Evolutionary conservation across 2,888 invertebrate genomes (phyloP), one percentile per base, ranked within the genome.

Genomic region (Rhorus exstirpatorius): DNA sequence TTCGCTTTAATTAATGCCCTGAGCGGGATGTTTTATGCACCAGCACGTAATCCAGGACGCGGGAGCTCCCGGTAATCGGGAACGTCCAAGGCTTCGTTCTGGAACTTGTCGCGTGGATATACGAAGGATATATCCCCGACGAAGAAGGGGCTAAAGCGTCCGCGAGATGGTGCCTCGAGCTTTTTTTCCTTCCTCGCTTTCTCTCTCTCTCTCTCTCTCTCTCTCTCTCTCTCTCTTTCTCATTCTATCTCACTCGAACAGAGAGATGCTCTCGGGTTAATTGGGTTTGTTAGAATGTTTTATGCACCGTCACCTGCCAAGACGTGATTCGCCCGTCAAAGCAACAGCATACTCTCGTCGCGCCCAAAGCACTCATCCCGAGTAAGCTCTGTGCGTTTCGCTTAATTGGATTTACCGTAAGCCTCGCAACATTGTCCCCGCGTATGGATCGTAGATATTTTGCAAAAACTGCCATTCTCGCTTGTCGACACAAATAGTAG

Each of bases 1-100:
- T 86, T 86, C 81, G 84, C 81, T 86, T 82, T 86, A 86, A 86
- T 86, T 86, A 84, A 86, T 86, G 84, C 83, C 82, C 71, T 70
- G 80, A 84, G 81, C 80, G 76, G 77, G 75, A 86, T 84, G 83
- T 86, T 84, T 86, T 84, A 86, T 86, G 84, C 83, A 83, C 86
- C 77, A 75, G 82, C 86, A 86, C 86, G 86, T 86, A 83, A 76
- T 51, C 82, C 79, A 17, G 63, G 70, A 65, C 63, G 53, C 55
- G 79, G n/a, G 60, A 53, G 19, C 7, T 31, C 3, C 58, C 51
- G 71, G 79, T 82, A 82, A 79, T 82, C 78, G 81, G 26, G 60
- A 44, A 14, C 31, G 70, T 82, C 75, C 79, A 60, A 65, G 75
- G 75, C 44, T 75, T 75, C 70, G 65, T 75, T 35, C 74, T 63